phyloP scores from a whole-genome alignment of 2,113 vertebrate species.

The Siniperca knerii region DNA sequence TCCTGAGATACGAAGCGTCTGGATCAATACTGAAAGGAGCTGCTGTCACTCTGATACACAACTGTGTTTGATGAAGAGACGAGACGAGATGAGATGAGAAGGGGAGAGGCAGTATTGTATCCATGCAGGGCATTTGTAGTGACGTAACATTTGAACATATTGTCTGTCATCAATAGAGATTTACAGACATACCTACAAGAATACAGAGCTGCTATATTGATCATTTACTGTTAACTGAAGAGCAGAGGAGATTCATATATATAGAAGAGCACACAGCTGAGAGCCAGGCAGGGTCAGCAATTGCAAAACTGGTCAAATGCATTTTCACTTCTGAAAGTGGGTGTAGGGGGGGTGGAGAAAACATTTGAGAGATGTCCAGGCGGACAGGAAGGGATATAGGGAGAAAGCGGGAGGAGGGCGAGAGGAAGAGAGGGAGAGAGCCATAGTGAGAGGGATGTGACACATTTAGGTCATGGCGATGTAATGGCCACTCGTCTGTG shows the following conservation, averaged over 20 bases:
- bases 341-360: constrained; percentile 12
- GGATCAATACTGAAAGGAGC: constrained; percentile 73
- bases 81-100: constrained; percentile 2
- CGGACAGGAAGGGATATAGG: constrained; percentile 57
- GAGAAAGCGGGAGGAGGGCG: constrained; percentile 51
- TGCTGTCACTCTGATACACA: constrained; percentile 69
- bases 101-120: not conserved
- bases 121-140: constrained; percentile 11
- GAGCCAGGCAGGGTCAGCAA: constrained; percentile 11
- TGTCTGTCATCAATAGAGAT: not conserved
- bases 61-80: constrained; percentile 53
- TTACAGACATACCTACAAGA: not conserved
- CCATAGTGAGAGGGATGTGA: constrained; percentile 74
- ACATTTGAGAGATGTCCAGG: constrained; percentile 56
- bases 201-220: constrained; percentile 13
- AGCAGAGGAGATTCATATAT: not conserved
- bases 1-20: constrained; percentile 39
- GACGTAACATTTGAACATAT: constrained; percentile 6
- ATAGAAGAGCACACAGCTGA: not conserved
- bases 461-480: constrained; percentile 88
- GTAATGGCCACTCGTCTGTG: constrained; percentile 86
- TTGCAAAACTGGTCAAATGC: constrained; percentile 43
- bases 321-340: constrained; percentile 34
- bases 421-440: constrained; percentile 51
- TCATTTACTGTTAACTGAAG: constrained; percentile 1